phyloP scores from a whole-genome alignment of 1,140 invertebrate species.

The Bathynomus jamesi region DNA sequence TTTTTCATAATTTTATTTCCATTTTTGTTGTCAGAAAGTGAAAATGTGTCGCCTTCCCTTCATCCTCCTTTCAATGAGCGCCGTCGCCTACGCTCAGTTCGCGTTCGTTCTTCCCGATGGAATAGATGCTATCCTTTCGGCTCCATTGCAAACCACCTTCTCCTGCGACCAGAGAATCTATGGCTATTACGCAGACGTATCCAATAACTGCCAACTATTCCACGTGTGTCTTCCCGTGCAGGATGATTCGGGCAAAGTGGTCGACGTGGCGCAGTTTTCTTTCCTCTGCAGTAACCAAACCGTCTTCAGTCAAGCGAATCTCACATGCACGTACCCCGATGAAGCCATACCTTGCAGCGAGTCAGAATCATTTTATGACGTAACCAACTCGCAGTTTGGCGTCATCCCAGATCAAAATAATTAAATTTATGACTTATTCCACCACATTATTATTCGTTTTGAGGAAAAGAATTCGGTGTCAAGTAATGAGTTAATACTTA shows the following conservation, averaged over 20 bases:
- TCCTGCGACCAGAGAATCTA: constrained; percentile 8
- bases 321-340: constrained; percentile 39
- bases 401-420: no score
- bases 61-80: no score
- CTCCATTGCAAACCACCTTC: constrained; percentile 13
- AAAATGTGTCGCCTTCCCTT: no score
- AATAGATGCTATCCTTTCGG: constrained; percentile 2
- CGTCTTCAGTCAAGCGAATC: constrained; percentile 40
- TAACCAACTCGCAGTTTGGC: constrained; percentile 16
- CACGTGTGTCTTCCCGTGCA: constrained; percentile 63
- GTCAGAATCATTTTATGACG: constrained; percentile 27
- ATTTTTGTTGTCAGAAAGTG: no score
- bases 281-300: constrained; percentile 42
- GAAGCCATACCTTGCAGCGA: constrained; percentile 40
- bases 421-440: no score
- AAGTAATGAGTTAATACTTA: no score
- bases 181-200: constrained; percentile 62
- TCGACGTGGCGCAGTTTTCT: constrained; percentile 27
- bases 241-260: constrained; percentile 45
- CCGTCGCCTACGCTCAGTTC: no score
- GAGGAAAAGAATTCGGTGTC: no score
- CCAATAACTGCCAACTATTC: constrained; percentile 78
- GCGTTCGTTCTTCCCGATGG: constrained; percentile 12
- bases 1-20: no score
- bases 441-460: no score